A percentile compares a stretch with the other conserved stretches of the same genome.
Conservation (phyloP, 2,113 vertebrate genomes). For the Eleginops maclovinus region DNA sequence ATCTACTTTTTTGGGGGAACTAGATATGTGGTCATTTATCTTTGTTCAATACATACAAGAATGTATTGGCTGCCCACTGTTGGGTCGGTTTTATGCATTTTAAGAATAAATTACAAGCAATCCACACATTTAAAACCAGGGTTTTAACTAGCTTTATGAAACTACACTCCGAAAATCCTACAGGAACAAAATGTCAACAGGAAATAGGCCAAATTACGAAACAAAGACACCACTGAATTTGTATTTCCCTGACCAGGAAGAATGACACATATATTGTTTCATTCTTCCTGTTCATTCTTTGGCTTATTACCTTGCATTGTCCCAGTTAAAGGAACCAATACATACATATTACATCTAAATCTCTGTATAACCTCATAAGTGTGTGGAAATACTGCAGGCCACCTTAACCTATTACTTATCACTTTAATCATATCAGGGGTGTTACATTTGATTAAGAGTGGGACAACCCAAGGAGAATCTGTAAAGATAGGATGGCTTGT, state of each 20-base stretch:
- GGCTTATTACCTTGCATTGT: neutral
- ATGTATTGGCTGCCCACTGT: neutral
- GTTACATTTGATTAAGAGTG: slow-evolving; percentile 14
- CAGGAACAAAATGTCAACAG: no score
- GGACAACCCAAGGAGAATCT: slow-evolving; percentile 16
- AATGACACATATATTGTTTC: no score
- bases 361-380: neutral
- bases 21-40: neutral
- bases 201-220: neutral
- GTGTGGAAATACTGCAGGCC: slow-evolving; percentile 5
- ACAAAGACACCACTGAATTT: no score
- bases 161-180: neutral
- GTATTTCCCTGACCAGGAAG: no score
- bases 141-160: neutral
- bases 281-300: no score
- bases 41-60: neutral
- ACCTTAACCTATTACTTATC: slow-evolving; percentile 31
- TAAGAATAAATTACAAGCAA: no score
- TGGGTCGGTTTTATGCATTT: neutral
- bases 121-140: no score
- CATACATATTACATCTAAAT: no score
- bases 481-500: slow-evolving; percentile 1
- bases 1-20: neutral
- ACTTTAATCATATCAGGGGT: slow-evolving; percentile 28
- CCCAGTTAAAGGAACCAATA: slow-evolving; percentile 19